Evolutionary conservation across 2,888 invertebrate species (phyloP), one percentile per base, ranked within the genome.

Genomic region (Caenorhabditis sp.): DNA sequence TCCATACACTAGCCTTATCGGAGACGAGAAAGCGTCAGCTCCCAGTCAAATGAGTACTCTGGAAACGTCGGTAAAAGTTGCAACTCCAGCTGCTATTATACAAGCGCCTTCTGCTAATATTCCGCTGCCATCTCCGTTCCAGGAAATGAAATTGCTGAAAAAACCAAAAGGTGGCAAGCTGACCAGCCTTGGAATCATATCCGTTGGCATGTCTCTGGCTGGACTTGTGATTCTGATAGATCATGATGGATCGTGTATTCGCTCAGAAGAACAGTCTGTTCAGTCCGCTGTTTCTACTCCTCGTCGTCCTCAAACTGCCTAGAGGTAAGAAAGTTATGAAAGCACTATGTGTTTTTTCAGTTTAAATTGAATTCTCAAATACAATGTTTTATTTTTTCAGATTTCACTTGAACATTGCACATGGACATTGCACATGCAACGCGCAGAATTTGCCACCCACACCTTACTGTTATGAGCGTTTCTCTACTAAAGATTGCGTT

Each of bases 1-100:
- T 32, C 65, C 65, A 11, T 72, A 72, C 58, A 65, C 51, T 9
- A 44, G 18, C 26, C 65, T 72, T n/a, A 15, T 35, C 40, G 44
- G 15, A 47, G 53, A 55, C 22, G 22, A 55, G 24, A 20, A 22
- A 37, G 6, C 22, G n/a, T 5, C 58, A n/a, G 2, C 32, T 35
- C 32, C 26, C 18, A 13, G 11, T 11, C n/a, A 47, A 18, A 47
- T 47, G n/a, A n/a, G n/a, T n/a, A n/a, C n/a, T n/a, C n/a, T n/a
- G 47, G 20, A 47, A 18, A 20, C 47, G 40, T 40, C n/a, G 2
- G 15, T 5, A 15, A 15, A 15, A 9, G 11, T 40, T 8, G 13
- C 5, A 15, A 40, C 5, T 9, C 13, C 13, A 40, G 40, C 13
- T 61, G n/a, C 61, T 44, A 32, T 32, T 32, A 9, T 13, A 13